Base-by-base conservation (phyloP, 23 tunicate genomes). In the Diplosoma virens region DNA sequence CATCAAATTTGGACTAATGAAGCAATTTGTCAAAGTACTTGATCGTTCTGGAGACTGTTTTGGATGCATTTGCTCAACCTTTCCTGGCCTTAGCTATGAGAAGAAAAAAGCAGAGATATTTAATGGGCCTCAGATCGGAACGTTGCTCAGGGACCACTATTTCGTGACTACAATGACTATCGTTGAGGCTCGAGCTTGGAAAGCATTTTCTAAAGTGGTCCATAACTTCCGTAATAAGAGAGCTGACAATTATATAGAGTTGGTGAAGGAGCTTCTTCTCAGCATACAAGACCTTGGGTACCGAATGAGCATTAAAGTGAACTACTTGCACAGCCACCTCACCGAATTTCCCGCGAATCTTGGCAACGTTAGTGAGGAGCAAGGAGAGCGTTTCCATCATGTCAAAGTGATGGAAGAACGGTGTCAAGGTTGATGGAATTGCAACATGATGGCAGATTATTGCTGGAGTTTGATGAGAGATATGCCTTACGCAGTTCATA, bases 391-490 rank as follows among this genome's bases (percentile, higher is more conserved):
- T 63, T 63, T 25, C 70, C 35, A 63, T 63, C 70, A 68, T 23
- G 75, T 68, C 53, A 68, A 68, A 68, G 54, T 68, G 75, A 17
- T 68, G n/a, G n/a, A 68, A 36, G 26, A 68, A 68, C 54, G 75
- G 35, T 68, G 17, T 26, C 75, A 68, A 68, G 75, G n/a, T n/a
- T n/a, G n/a, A 68, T 68, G 75, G 54, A 68, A 68, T 54, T 68
- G 75, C 75, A 68, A 68, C 75, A 68, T 68, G 75, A 68, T 68
- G 75, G 75, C 27, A 68, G 75, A 68, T 68, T 68, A 68, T 54
- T 68, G 75, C 53, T 34, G 52, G 75, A 68, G 54, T 68, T 68
- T 68, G 75, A 68, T 68, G 23, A 68, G 54, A 68, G 75, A 36
- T 68, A n/a, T n/a, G n/a, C n/a, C n/a, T n/a, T n/a, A n/a, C n/a